phyloP scores from a whole-genome alignment of 2,888 invertebrate species.

The Anorthoa munda region DNA sequence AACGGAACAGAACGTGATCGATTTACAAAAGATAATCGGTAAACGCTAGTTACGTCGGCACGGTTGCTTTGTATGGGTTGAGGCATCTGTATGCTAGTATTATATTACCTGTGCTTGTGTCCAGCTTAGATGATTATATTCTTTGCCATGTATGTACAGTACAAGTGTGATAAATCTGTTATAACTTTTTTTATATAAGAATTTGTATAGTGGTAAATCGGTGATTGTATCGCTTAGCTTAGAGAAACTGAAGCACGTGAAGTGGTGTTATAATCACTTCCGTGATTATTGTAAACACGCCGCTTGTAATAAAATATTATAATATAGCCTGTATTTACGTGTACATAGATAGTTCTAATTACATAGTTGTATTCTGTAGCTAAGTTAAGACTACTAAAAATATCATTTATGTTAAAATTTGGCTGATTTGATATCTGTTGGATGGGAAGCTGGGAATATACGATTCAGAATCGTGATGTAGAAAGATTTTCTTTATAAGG shows the following conservation, averaged over 20 bases:
- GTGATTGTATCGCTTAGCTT: constrained; percentile 72
- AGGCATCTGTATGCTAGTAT: no score
- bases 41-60: no score
- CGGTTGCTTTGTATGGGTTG: no score
- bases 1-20: no score
- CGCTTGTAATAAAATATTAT: constrained; percentile 77
- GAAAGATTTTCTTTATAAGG: constrained; percentile 76
- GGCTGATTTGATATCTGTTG: constrained; percentile 75
- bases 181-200: constrained; percentile 58
- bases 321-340: constrained; percentile 81
- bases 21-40: no score
- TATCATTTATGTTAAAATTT: constrained; percentile 81
- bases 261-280: constrained; percentile 90
- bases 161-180: constrained; percentile 84
- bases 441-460: constrained; percentile 75
- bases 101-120: no score
- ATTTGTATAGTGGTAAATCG: constrained; percentile 70
- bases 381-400: constrained; percentile 79
- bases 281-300: constrained; percentile 74
- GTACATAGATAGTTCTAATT: constrained; percentile 77
- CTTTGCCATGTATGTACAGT: constrained; percentile 87
- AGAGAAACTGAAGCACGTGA: constrained; percentile 71
- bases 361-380: constrained; percentile 76
- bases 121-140: constrained; percentile 73
- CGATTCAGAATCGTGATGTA: constrained; percentile 86